Conservation (phyloP, 2,888 invertebrate species). For the Heliconius sara region DNA sequence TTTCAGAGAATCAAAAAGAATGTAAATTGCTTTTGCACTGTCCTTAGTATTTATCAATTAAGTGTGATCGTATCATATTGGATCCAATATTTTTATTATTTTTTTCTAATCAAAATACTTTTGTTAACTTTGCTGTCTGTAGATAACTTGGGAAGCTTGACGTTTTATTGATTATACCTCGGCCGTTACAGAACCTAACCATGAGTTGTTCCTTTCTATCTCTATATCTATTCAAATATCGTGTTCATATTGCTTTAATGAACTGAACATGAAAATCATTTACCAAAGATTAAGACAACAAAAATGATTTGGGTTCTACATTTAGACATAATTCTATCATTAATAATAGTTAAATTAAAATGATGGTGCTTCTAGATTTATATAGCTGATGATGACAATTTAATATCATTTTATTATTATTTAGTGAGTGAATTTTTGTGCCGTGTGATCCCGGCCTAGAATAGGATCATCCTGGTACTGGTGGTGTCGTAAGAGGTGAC, state of each 20-base stretch:
- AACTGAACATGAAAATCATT: slow-evolving; percentile 7
- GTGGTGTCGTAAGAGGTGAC: no score
- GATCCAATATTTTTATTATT: neutral
- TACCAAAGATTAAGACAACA: neutral
- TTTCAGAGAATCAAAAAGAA: neutral
- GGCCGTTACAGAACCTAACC: neutral
- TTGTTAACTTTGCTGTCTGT: slow-evolving; percentile 30
- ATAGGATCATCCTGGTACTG: no score
- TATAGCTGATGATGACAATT: no score
- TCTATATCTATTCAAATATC: neutral
- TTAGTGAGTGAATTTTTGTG: no score
- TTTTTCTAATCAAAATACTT: slow-evolving; percentile 28
- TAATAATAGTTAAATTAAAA: neutral
- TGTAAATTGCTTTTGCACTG: no score
- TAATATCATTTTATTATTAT: no score
- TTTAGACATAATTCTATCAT: neutral
- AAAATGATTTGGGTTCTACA: neutral
- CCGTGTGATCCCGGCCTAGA: no score
- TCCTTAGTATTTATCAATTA: neutral
- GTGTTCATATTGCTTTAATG: slow-evolving; percentile 4
- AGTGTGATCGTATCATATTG: neutral
- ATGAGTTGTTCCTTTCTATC: neutral
- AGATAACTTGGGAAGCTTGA: slow-evolving; percentile 31
- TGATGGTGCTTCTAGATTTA: neutral
- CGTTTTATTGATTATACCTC: slow-evolving; percentile 29